Percentiles rank a stretch among this genome's conserved stretches.
Evolutionary conservation across 30 jellyfish, hydroid and myxozoan genomes (phyloP).

Genomic region (Sanderia malayensis): DNA sequence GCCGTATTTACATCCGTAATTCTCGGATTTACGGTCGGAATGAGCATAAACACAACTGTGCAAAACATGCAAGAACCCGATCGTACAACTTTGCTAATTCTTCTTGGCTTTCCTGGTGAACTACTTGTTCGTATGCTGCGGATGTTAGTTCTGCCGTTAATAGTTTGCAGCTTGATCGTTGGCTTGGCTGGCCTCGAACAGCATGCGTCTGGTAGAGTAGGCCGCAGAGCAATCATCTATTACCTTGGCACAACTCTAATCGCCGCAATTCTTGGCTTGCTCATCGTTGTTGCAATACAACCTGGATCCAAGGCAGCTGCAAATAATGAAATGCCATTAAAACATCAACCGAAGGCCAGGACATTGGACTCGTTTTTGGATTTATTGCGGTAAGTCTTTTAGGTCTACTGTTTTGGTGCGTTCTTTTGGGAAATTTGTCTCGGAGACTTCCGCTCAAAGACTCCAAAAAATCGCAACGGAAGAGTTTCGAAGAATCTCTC

Average conservation of each 20-base stretch:
- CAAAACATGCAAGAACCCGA: conserved; percentile 74
- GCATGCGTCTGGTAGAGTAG: conserved; percentile 87
- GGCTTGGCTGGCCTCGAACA: conserved; percentile 96
- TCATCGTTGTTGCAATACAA: conserved; percentile 57
- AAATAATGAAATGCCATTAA: not conserved
- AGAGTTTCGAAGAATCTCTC: too few relatives aligned
- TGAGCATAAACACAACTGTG: conserved; percentile 53
- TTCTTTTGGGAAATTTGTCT: too few relatives aligned
- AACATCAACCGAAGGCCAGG: conserved; percentile 52
- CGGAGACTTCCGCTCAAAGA: too few relatives aligned
- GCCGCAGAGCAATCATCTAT: conserved; percentile 68
- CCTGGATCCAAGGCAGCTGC: conserved; percentile 62
- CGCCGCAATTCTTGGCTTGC: conserved; percentile 72
- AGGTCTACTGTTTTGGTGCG: too few relatives aligned
- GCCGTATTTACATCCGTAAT: conserved; percentile 63
- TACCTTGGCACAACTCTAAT: conserved; percentile 59
- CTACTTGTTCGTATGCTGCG: conserved; percentile 70
- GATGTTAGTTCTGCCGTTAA: conserved; percentile 81
- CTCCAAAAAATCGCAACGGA: too few relatives aligned
- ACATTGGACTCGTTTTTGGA: conserved; percentile 69
- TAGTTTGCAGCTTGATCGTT: conserved; percentile 81
- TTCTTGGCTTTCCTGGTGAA: conserved; percentile 87
- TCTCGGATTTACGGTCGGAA: conserved; percentile 74
- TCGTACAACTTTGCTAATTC: conserved; percentile 57
- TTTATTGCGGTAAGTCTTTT: conserved; percentile 43